Conservation (phyloP, 2,888 invertebrate genomes). For the Metallyticus violacea region DNA sequence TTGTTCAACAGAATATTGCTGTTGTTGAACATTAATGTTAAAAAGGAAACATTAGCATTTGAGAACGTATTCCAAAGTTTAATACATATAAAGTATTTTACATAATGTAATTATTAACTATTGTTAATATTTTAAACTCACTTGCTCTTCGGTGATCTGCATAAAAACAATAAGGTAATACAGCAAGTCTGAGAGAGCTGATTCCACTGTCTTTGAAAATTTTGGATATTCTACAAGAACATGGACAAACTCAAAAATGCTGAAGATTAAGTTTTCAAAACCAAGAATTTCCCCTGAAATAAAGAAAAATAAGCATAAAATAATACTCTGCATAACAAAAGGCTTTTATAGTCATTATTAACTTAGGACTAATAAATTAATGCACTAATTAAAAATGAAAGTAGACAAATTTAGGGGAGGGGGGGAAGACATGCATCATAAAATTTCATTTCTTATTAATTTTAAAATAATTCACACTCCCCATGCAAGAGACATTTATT, state of each 20-base stretch:
- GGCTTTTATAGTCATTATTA: neutral
- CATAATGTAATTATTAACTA: neutral
- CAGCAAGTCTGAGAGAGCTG: constrained; percentile 60
- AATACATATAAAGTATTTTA: too few relatives aligned
- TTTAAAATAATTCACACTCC: too few relatives aligned
- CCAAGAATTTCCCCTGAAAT: constrained; percentile 59
- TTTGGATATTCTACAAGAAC: constrained; percentile 57
- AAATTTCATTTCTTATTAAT: too few relatives aligned
- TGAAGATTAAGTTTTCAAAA: constrained; percentile 62
- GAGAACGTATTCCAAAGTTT: too few relatives aligned
- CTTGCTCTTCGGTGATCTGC: constrained; percentile 67
- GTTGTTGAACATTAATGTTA: neutral
- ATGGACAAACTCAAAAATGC: constrained; percentile 65
- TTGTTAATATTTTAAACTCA: constrained; percentile 32
- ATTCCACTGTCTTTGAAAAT: constrained; percentile 56
- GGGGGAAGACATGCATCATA: neutral
- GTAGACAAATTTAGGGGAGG: neutral
- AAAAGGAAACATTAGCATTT: neutral
- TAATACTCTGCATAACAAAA: neutral
- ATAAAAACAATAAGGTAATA: constrained; percentile 66
- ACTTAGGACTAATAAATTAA: neutral
- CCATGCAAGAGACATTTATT: too few relatives aligned
- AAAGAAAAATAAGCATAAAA: constrained; percentile 21
- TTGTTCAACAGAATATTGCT: neutral
- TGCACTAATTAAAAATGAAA: neutral